phyloP scores from a whole-genome alignment of 2,888 invertebrate genomes.

The Acanthococcus lagerstroemiae region DNA sequence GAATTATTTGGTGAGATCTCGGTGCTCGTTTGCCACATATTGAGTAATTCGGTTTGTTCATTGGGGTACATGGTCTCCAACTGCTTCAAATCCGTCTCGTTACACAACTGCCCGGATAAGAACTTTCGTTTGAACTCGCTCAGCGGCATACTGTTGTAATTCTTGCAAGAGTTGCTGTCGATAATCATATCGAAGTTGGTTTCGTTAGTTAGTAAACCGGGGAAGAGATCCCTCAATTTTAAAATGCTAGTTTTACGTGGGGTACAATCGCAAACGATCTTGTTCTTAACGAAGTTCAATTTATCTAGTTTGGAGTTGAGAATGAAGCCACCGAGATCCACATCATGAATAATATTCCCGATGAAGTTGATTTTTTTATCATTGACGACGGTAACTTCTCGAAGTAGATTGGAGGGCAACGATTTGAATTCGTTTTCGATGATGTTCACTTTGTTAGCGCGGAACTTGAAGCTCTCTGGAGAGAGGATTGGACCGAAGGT shows the following conservation, averaged over 20 bases:
- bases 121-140: slow-evolving; percentile 26
- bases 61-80: not conserved
- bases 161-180: slow-evolving; percentile 29
- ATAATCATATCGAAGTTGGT: slow-evolving; percentile 26
- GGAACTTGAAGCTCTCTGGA: slow-evolving; percentile 3
- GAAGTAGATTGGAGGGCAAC: slow-evolving; percentile 1
- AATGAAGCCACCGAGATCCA: slow-evolving; percentile 33
- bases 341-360: slow-evolving; percentile 17
- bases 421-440: slow-evolving; percentile 23
- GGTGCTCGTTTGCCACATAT: not conserved
- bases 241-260: slow-evolving; percentile 32
- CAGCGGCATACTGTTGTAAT: slow-evolving; percentile 15
- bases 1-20: not conserved
- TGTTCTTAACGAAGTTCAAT: slow-evolving; percentile 24
- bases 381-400: not conserved
- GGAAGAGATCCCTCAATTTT: slow-evolving; percentile 32
- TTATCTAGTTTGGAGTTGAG: slow-evolving; percentile 17
- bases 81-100: slow-evolving; percentile 1
- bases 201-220: slow-evolving; percentile 31
- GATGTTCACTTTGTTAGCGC: slow-evolving; percentile 12
- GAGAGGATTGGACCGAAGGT: slow-evolving; percentile 2
- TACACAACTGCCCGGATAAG: not conserved
- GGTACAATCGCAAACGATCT: slow-evolving; percentile 32
- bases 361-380: slow-evolving; percentile 24
- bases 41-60: not conserved